A percentile compares a stretch with the other conserved stretches of the same genome.
Evolutionary conservation across 2,888 invertebrate species (phyloP).

Genomic region (Tinea pellionella): DNA sequence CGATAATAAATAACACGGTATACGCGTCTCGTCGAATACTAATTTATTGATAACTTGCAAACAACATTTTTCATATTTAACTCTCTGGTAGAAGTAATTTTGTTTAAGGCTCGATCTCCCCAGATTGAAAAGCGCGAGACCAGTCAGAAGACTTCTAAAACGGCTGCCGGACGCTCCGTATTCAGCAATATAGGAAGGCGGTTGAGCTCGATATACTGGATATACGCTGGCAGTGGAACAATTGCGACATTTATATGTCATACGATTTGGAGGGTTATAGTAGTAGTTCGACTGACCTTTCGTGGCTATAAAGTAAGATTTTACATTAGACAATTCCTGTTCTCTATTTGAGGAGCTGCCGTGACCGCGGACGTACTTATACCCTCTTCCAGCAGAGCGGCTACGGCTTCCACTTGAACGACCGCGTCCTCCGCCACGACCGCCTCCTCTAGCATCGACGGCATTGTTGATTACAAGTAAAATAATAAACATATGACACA

Average conservation of each 20-base stretch:
- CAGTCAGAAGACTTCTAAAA: conserved; percentile 43
- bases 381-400: neutral
- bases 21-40: conserved; percentile 42
- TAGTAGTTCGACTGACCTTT: conserved; percentile 29
- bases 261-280: conserved; percentile 49
- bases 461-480: neutral
- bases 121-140: conserved; percentile 54
- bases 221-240: conserved; percentile 37
- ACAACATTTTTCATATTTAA: conserved; percentile 40
- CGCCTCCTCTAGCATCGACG: neutral
- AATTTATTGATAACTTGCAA: conserved; percentile 42
- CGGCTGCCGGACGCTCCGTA: conserved; percentile 44
- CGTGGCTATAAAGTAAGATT: neutral
- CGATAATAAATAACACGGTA: conserved; percentile 56
- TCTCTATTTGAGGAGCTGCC: neutral
- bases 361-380: neutral
- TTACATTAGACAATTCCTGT: neutral
- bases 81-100: conserved; percentile 21
- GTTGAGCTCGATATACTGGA: conserved; percentile 49
- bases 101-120: conserved; percentile 32
- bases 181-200: conserved; percentile 50
- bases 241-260: conserved; percentile 42
- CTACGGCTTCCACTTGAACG: neutral
- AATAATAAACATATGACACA: neutral
- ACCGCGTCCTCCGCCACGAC: neutral